Conservation (phyloP, 2,113 vertebrate genomes). For the Corvus moneduloides region DNA sequence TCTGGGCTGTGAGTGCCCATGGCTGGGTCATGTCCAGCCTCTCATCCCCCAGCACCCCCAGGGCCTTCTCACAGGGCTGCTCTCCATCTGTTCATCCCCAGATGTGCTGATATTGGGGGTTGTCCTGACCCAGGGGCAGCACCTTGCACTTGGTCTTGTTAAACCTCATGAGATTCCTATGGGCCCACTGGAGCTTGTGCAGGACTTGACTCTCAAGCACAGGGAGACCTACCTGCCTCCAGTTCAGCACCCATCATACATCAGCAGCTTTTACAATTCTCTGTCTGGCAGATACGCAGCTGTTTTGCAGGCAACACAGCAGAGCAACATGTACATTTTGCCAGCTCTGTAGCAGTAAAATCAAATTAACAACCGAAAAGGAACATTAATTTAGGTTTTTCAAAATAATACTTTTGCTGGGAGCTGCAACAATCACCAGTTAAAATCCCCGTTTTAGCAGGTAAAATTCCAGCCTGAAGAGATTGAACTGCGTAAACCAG, state of each 20-base stretch:
- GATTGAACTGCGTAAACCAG: not conserved
- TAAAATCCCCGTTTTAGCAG: not conserved
- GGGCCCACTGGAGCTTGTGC: not conserved
- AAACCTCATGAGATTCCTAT: accelerated
- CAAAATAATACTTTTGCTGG: slow-evolving; percentile 22
- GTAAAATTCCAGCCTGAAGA: not conserved
- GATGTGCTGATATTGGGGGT: too few species aligned
- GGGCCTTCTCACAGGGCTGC: too few species aligned
- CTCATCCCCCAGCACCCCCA: too few species aligned
- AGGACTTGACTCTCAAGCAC: not conserved
- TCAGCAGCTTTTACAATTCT: not conserved
- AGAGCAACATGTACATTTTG: not conserved
- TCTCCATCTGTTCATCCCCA: too few species aligned
- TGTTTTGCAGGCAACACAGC: not conserved
- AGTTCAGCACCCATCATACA: not conserved
- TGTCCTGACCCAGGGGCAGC: too few species aligned
- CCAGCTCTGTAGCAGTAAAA: slow-evolving; percentile 29
- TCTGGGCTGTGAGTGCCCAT: too few species aligned
- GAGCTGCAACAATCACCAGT: not conserved
- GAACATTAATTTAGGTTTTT: slow-evolving; percentile 14
- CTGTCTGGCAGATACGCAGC: not conserved
- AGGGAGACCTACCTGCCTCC: not conserved
- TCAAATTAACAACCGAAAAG: slow-evolving; percentile 20
- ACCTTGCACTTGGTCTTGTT: too few species aligned
- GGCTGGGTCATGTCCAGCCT: too few species aligned